A percentile compares a stretch with the other conserved stretches of the same genome.
phyloP scores from a whole-genome alignment of 2,888 invertebrate genomes.

The Lucinisca nassula region DNA sequence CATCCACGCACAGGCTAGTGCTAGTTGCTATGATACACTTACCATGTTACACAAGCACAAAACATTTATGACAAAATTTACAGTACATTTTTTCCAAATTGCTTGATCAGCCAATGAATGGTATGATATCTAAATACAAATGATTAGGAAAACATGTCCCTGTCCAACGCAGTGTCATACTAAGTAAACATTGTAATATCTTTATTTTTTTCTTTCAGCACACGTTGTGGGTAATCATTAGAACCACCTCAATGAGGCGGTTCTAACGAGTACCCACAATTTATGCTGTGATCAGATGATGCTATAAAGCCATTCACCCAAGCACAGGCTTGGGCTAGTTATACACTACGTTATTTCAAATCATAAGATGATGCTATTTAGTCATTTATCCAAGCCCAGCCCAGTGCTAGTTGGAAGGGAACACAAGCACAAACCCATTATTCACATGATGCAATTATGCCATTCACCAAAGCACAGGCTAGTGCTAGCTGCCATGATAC shows the following conservation, averaged over 20 bases:
- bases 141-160: too few species aligned
- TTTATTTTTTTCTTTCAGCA: not conserved
- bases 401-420: not conserved
- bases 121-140: too few species aligned
- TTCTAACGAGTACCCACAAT: too few species aligned
- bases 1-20: constrained; percentile 10
- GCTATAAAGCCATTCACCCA: not conserved
- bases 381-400: not conserved
- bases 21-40: not conserved
- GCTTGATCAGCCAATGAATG: not conserved
- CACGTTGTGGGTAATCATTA: not conserved
- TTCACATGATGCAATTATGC: too few species aligned
- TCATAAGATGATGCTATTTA: not conserved
- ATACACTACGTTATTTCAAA: too few species aligned
- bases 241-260: too few species aligned
- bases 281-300: not conserved
- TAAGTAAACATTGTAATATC: too few species aligned
- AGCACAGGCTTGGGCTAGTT: constrained; percentile 1
- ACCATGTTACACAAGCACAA: not conserved
- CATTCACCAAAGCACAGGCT: constrained; percentile 44
- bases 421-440: too few species aligned
- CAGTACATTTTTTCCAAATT: not conserved
- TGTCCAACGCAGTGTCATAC: too few species aligned
- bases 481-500: constrained; percentile 31
- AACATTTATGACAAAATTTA: not conserved